Evolutionary conservation across 2,797 vertebrate genomes (phyloP).

Genomic region (Chaunax sp.): DNA sequence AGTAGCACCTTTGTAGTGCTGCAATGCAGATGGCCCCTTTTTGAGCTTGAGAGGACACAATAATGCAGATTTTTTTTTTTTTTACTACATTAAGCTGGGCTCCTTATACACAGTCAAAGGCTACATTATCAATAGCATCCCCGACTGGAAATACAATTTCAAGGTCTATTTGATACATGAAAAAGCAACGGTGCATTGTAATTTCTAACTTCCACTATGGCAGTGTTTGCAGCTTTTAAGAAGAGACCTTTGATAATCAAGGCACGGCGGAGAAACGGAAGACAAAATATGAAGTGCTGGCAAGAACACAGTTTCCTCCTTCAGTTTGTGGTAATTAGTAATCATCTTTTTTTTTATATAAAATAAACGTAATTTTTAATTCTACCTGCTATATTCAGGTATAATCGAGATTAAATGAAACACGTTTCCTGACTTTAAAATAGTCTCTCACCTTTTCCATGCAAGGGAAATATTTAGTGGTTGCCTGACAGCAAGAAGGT

Average conservation of each 20-base stretch:
- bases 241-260: slow-evolving; percentile 51
- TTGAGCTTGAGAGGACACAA: slow-evolving; percentile 60
- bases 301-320: background rate
- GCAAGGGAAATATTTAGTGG: no score
- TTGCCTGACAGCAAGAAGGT: no score
- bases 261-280: slow-evolving; percentile 19
- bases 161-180: slow-evolving; percentile 70
- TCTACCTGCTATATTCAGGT: background rate
- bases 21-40: slow-evolving; percentile 57
- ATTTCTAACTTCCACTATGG: slow-evolving; percentile 41
- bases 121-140: slow-evolving; percentile 62
- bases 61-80: slow-evolving; percentile 51
- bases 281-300: background rate
- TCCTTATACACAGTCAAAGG: slow-evolving; percentile 66
- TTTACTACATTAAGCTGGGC: slow-evolving; percentile 60
- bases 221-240: slow-evolving; percentile 20
- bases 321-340: slow-evolving; percentile 8
- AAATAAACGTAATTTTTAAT: background rate
- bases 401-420: background rate
- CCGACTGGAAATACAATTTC: slow-evolving; percentile 73
- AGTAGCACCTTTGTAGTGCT: slow-evolving; percentile 33
- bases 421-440: no score
- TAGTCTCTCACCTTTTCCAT: no score
- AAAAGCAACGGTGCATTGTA: slow-evolving; percentile 54
- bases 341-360: background rate